These are phyloP conservation scores for Otis tarda DNA, from an alignment of 2,113 vertebrate species.

Conservation along the genomic window DNA sequence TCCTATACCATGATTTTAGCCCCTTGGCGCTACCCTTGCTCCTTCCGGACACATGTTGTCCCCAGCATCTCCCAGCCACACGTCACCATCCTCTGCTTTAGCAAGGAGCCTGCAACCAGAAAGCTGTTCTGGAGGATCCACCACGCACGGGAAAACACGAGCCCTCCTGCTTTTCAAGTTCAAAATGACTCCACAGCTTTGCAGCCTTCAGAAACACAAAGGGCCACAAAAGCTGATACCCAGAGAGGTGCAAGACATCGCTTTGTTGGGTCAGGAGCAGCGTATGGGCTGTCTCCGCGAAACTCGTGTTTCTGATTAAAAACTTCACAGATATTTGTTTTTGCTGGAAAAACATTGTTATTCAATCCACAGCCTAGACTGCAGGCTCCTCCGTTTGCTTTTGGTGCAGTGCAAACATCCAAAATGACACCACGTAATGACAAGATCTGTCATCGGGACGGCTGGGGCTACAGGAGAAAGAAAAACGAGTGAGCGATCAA, in stretches of 20 bases:
- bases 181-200: neutral
- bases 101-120: neutral
- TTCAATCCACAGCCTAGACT: constrained; percentile 52
- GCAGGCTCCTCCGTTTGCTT: constrained; percentile 63
- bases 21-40: neutral
- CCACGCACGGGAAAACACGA: accelerated
- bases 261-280: neutral
- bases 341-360: constrained; percentile 53
- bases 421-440: constrained; percentile 54
- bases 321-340: constrained; percentile 19
- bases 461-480: constrained; percentile 37
- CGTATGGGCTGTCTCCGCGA: neutral
- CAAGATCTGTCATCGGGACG: constrained; percentile 49
- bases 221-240: neutral
- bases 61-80: neutral
- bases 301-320: constrained; percentile 56
- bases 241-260: neutral
- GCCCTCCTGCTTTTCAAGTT: neutral
- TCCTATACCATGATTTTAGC: neutral
- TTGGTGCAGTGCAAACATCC: constrained; percentile 65
- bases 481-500: neutral
- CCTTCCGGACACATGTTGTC: accelerated
- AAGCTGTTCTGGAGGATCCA: neutral
- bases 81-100: neutral
- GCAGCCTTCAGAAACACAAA: neutral